phyloP scores from a whole-genome alignment of 2,113 vertebrate genomes.

The Hippocampus comes region DNA sequence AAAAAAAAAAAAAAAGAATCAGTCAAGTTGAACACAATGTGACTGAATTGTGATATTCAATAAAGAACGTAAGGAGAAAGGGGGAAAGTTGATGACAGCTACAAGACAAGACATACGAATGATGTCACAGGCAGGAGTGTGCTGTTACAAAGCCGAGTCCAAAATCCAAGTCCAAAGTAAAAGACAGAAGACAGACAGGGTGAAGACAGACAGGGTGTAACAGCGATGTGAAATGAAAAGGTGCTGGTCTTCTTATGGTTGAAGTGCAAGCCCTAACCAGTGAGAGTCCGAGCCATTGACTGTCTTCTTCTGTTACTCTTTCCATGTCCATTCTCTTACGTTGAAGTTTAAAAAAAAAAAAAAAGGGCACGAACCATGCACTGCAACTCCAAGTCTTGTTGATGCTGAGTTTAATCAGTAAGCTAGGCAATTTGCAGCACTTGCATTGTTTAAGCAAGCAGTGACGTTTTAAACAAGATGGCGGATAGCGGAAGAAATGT shows the following conservation, averaged over 20 bases:
- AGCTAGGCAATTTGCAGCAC: conserved; percentile 26
- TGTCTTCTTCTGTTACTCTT: background rate
- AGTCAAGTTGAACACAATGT: background rate
- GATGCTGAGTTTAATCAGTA: conserved; percentile 7
- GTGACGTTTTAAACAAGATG: background rate
- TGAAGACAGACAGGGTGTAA: conserved; percentile 19
- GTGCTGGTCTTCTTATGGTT: conserved; percentile 56
- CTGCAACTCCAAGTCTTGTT: background rate
- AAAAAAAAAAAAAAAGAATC: background rate
- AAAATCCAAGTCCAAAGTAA: conserved; percentile 12
- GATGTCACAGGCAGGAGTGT: conserved; percentile 30
- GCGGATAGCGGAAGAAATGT: conserved; percentile 11
- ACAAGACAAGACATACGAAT: conserved; percentile 40
- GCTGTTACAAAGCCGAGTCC: conserved; percentile 48
- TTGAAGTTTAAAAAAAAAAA: background rate
- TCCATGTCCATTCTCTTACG: conserved; percentile 8
- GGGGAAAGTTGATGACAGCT: conserved; percentile 11
- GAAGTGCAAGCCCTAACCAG: background rate
- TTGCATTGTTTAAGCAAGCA: conserved; percentile 34
- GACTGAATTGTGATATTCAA: background rate
- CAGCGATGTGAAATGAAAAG: conserved; percentile 29
- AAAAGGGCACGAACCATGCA: conserved; percentile 23
- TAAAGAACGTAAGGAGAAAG: too few species aligned
- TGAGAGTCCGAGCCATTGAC: background rate
- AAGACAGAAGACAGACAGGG: background rate